phyloP scores from a whole-genome alignment of 2,888 invertebrate species.

The Erebia epiphron region DNA sequence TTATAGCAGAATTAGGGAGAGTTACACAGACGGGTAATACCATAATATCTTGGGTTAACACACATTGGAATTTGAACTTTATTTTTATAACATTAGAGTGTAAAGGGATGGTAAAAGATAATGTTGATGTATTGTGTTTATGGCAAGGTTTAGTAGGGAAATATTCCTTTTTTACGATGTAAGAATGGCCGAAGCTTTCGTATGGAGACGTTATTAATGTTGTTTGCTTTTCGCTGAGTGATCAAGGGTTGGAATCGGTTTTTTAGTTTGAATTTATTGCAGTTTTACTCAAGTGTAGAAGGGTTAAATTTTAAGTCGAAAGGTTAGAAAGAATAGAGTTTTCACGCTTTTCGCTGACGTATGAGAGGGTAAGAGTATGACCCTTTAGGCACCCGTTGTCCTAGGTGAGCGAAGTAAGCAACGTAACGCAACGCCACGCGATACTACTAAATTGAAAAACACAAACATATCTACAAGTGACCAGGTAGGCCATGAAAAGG shows the following conservation, averaged over 20 bases:
- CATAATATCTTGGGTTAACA: conserved; percentile 12
- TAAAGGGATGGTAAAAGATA: conserved; percentile 37
- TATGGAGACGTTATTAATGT: conserved; percentile 70
- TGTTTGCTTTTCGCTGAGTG: conserved; percentile 59
- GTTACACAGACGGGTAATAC: conserved; percentile 52
- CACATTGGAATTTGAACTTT: conserved; percentile 39
- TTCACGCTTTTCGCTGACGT: too few relatives aligned
- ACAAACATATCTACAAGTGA: too few relatives aligned
- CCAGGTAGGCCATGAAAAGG: too few relatives aligned
- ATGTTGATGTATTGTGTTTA: conserved; percentile 63
- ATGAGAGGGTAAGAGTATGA: too few relatives aligned
- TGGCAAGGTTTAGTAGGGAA: conserved; percentile 73
- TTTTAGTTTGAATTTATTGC: conserved; percentile 29
- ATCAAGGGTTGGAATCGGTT: conserved; percentile 30
- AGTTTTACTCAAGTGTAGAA: neutral
- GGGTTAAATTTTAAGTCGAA: neutral
- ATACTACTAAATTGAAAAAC: too few relatives aligned
- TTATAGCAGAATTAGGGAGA: conserved; percentile 74
- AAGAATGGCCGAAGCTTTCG: conserved; percentile 72
- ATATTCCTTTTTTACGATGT: conserved; percentile 79
- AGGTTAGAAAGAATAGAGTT: too few relatives aligned
- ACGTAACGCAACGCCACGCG: too few relatives aligned
- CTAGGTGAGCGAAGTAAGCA: too few relatives aligned
- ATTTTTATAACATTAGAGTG: conserved; percentile 37
- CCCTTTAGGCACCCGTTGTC: too few relatives aligned